Evolutionary conservation across 2,113 vertebrate genomes (phyloP).

Genomic region (Zeus faber): DNA sequence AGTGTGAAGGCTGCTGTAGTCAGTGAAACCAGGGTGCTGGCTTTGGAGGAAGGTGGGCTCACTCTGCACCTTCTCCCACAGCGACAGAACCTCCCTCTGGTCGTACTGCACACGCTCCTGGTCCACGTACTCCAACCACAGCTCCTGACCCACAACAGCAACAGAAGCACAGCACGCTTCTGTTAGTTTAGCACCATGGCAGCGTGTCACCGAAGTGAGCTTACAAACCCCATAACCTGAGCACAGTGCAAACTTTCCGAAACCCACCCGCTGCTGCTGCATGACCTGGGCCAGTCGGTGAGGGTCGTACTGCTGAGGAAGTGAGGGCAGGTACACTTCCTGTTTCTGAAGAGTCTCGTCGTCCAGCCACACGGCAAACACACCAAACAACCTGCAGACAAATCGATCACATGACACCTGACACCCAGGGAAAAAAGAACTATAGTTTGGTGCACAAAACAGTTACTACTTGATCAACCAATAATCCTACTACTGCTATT

Average conservation of each 20-base stretch:
- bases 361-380: slow-evolving; percentile 91
- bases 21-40: slow-evolving; percentile 66
- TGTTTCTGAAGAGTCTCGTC: slow-evolving; percentile 93
- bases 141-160: slow-evolving; percentile 72
- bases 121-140: slow-evolving; percentile 93
- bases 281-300: slow-evolving; percentile 91
- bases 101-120: slow-evolving; percentile 86
- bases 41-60: slow-evolving; percentile 74
- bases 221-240: too few relatives aligned
- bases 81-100: slow-evolving; percentile 78
- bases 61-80: slow-evolving; percentile 83
- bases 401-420: background rate
- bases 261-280: slow-evolving; percentile 84
- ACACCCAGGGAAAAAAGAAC: background rate
- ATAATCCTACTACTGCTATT: too few relatives aligned
- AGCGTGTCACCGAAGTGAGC: too few relatives aligned
- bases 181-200: too few relatives aligned
- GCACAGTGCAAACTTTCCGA: background rate
- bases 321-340: slow-evolving; percentile 88
- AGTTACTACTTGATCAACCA: too few relatives aligned
- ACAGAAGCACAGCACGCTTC: background rate
- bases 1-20: slow-evolving; percentile 78
- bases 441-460: too few relatives aligned
- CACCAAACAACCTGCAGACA: slow-evolving; percentile 84
- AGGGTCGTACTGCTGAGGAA: slow-evolving; percentile 89